Base-by-base conservation (phyloP, 2,797 vertebrate species). In the Sebastes iracundus region DNA sequence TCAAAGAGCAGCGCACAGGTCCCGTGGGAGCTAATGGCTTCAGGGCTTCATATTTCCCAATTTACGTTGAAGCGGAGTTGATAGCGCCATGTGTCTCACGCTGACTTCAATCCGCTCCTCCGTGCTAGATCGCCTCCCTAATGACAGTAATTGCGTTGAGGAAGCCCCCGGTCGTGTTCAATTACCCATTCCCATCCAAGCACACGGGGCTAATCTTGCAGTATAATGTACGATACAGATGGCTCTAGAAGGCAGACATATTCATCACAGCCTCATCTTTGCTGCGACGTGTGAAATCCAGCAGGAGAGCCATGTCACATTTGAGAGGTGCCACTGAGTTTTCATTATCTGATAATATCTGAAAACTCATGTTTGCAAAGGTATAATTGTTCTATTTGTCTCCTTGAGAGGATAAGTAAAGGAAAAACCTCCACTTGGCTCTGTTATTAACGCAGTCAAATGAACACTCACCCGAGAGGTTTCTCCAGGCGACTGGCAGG, bases 401-500 rank as follows among this genome's bases (percentile, higher is more conserved):
- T 72, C 32, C n/a, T 73, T 58, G 53, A 77, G 46, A 68, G 16
- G 55, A 72, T 35, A 32, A 59, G 20, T 53, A 30, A 62, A 81
- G 20, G 9, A 32, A 65, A 75, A 75, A n/a, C 2, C 8, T 25
- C 28, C 28, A 14, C 27, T 5, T 9, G 4, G 20, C 53, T 49
- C 30, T 71, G 28, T 42, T 67, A 23, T 58, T 52, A 69, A 27
- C 5, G 53, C 10, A 38, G 30, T 13, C 16, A 69, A 81, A 35
- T 18, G 16, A 52, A 53, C 23, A 87, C 97, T 97, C 93, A 99
- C 98, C 88, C 97, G 13, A 99, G 93, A 55, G 97, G 95, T 87
- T 99, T 99, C 94, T 98, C 97, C 92, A 98, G 92, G 67, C 96
- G 98, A 88, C 98, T 97, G 86, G 96, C 97, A 0, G 97, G 94